These are phyloP conservation scores for Drosophila parvula DNA, from an alignment of 1,140 invertebrate genomes.

Conservation along the genomic window DNA sequence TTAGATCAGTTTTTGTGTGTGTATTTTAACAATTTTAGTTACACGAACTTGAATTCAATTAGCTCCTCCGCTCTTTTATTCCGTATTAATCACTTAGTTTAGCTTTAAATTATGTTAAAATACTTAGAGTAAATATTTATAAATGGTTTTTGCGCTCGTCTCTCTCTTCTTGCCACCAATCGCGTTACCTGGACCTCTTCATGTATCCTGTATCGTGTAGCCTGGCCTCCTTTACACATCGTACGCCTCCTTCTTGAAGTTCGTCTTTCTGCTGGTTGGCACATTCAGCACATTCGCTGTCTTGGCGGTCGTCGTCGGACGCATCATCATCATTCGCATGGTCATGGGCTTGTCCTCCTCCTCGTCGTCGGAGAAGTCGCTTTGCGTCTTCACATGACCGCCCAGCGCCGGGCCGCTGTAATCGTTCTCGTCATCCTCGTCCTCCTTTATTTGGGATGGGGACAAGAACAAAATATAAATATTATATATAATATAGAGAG, in stretches of 20 bases:
- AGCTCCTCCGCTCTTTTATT: constrained; percentile 39
- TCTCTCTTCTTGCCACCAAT: constrained; percentile 33
- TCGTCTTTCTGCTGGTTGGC: constrained; percentile 79
- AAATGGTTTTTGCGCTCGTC: constrained; percentile 62
- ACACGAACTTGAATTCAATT: constrained; percentile 43
- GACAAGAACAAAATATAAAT: neutral
- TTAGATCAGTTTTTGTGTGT: constrained; percentile 37
- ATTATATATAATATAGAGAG: neutral
- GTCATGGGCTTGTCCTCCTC: constrained; percentile 82
- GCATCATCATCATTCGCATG: constrained; percentile 79
- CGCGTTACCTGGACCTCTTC: constrained; percentile 11
- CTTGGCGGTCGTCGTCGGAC: constrained; percentile 49
- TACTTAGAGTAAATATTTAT: constrained; percentile 75
- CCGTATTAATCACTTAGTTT: constrained; percentile 49
- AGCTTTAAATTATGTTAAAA: constrained; percentile 75
- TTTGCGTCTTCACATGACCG: constrained; percentile 78
- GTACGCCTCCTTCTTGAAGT: constrained; percentile 79
- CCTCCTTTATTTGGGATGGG: constrained; percentile 58
- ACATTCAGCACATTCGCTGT: constrained; percentile 76
- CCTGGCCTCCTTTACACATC: constrained; percentile 70
- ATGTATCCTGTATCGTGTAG: constrained; percentile 10
- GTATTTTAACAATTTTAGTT: constrained; percentile 39
- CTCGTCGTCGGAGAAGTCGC: constrained; percentile 82
- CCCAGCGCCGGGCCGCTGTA: constrained; percentile 82
- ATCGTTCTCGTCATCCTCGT: constrained; percentile 80